Evolutionary conservation across 2,888 invertebrate species (phyloP), one percentile per base, ranked within the genome.

Genomic region (Criorhina ranunculi): DNA sequence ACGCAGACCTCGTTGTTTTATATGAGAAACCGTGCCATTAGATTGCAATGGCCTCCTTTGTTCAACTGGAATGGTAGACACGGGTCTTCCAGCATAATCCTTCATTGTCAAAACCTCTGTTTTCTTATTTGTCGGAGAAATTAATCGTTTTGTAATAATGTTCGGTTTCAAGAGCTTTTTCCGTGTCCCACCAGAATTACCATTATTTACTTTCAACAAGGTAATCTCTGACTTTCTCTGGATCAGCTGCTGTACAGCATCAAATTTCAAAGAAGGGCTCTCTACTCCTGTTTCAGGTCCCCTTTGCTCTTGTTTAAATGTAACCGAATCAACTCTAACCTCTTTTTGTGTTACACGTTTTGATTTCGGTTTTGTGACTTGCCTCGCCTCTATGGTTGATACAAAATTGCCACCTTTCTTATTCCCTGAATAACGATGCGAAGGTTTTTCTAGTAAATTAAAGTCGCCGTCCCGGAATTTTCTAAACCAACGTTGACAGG

Each of bases 381-480:
- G 33, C 24, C 4, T 1, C 46, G 15, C 35, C 8, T 46, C 24
- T 24, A 8, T 35, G 3, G 9, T 4, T 11, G 46, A 8, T 46
- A 8, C 19, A 3, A 24, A 24, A 24, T 3, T 24, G 1, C 4
- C 24, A 4, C 24, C 4, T 6, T 19, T 24, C n/a, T 8, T 53
- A 12, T 3, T 5, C 24, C 15, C 40, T 11, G 1, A 9, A 40
- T 46, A 19, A 8, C 46, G 11, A 46, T 11, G 8, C 0, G 2
- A 8, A 3, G 76, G 77, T 29, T 37, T 77, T 29, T 8, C n/a
- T 2, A 8, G 11, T 24, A 83, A 17, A 9, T 73, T 29, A 0
- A 83, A 83, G 7, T 79, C 35, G 5, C 79, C 83, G 0, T 17
- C 8, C 2, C 17, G 37, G 2, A 83, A 83, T 33, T 79, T 83